Evolutionary conservation across 1,140 invertebrate genomes (phyloP).

Genomic region (Anadara kagoshimensis): DNA sequence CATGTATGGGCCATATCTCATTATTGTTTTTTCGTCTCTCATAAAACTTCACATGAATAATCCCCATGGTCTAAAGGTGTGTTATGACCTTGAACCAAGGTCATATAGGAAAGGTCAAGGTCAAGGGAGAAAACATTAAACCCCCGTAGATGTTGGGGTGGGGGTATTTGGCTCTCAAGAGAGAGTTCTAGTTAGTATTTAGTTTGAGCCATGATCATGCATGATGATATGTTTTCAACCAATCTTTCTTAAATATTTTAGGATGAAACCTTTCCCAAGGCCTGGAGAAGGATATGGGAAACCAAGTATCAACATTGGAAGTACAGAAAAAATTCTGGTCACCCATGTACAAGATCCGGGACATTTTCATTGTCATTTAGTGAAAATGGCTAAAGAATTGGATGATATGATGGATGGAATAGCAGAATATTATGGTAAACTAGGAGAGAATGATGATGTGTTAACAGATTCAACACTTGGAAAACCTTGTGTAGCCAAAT

Average conservation of each 20-base stretch:
- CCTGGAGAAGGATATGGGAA: slow-evolving; percentile 25
- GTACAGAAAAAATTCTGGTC: slow-evolving; percentile 55
- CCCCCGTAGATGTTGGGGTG: too few species aligned
- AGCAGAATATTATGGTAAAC: slow-evolving; percentile 46
- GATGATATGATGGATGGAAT: slow-evolving; percentile 74
- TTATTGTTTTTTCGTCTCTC: too few species aligned
- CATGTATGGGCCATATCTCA: too few species aligned
- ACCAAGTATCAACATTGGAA: slow-evolving; percentile 35
- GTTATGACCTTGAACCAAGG: too few species aligned
- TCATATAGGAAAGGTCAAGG: too few species aligned
- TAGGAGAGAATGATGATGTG: slow-evolving; percentile 38
- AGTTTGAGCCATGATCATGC: background rate
- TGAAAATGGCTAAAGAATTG: slow-evolving; percentile 51
- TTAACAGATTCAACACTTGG: slow-evolving; percentile 69
- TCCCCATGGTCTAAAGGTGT: too few species aligned
- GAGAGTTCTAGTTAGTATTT: too few species aligned
- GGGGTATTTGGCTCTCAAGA: too few species aligned
- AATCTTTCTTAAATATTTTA: background rate
- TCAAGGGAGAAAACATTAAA: too few species aligned
- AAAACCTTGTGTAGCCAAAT: slow-evolving; percentile 83
- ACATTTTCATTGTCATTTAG: slow-evolving; percentile 75
- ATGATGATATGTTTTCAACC: background rate
- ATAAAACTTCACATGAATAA: too few species aligned
- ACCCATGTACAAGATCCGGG: slow-evolving; percentile 66
- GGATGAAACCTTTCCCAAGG: background rate